Evolutionary conservation across 1,140 invertebrate genomes (phyloP), one percentile per base, ranked within the genome.

Genomic region (Mamestra configurata): DNA sequence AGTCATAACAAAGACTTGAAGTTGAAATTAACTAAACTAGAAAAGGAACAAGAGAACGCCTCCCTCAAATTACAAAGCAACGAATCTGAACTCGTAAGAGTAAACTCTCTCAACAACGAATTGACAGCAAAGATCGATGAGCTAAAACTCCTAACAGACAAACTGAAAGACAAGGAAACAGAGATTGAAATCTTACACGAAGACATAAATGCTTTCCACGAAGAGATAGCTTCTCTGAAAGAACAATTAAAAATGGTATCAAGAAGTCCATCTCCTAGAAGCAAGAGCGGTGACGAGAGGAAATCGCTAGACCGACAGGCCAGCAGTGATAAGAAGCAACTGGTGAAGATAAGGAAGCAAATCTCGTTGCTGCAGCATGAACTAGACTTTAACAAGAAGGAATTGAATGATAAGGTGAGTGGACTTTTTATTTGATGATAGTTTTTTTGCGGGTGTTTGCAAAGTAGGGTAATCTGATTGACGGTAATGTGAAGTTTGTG

Each of bases 341-440:
- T 95, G 8, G 87, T 86, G 0, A 95, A 92, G 82, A 95, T 95
- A 18, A 90, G 91, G 71, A 95, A 96, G 78, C 95, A 97, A 85
- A 95, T 97, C 43, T 89, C 94, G 66, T 93, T 96, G 85, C 84
- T 96, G 53, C 95, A 96, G 66, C 96, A 96, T 77, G 95, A 96
- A 66, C 82, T 96, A 0, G 95, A 96, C 68, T 92, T 92, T 40
- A 92, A 95, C 77, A 92, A 90, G 84, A 95, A 95, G 79, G 94
- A 95, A 71, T 82, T 95, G 55, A 95, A 93, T 88, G 90, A 94
- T 84, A 95, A 95, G 91, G 94, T 95, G 77, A 80, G 81, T 37
- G 40, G 57, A 37, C 18, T 49, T 13, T 40, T 6, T 20, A 11
- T 66, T 43, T 43, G 3, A 37, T 43, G 6, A 49, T n/a, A 5